Base-by-base conservation (phyloP, 2,113 vertebrate species). In the Bufo gargarizans region DNA sequence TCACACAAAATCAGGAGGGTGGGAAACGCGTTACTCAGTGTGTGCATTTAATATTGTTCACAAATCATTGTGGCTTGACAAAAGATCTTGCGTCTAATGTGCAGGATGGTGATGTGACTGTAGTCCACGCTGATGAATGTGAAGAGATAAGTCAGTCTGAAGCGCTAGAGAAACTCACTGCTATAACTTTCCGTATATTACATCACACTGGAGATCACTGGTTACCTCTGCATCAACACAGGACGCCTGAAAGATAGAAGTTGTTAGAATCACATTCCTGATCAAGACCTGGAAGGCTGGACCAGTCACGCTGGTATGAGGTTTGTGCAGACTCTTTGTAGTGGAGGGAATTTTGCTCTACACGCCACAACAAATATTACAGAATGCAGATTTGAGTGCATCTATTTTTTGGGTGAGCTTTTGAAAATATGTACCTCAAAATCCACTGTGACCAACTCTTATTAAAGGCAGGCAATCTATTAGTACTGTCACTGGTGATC, bases 131-230 rank as follows among this genome's bases (percentile, higher is more conserved):
- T 65, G 20, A 19, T 65, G 33, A 33, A 33, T 33, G 33, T 33
- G 33, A 33, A 33, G 33, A 33, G 33, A 33, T 33, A 33, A 33
- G 33, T 33, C 33, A 1, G 33, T 33, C 33, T 33, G 61, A 3
- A n/a, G 61, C 6, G 4, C 17, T 4, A 19, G 17, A 3, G 17
- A 3, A 61, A 65, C 2, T 65, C 6, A 58, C 69, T 74, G 71
- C 56, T 81, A 81, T 45, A 95, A 95, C 91, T 61, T 93, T 13
- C 93, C 93, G 89, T 63, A 90, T 89, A 96, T 94, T 77, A 95
- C 91, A 90, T 93, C 91, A 85, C 82, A 12, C 65, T 96, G 91
- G 88, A 96, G 94, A 84, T 95, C 92, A 90, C 91, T 90, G 72
- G 93, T 90, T 85, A 94, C 1, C 79, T 9, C 88, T 81, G 93